Conservation (phyloP, 2,797 vertebrate genomes). For the Coreius guichenoti region DNA sequence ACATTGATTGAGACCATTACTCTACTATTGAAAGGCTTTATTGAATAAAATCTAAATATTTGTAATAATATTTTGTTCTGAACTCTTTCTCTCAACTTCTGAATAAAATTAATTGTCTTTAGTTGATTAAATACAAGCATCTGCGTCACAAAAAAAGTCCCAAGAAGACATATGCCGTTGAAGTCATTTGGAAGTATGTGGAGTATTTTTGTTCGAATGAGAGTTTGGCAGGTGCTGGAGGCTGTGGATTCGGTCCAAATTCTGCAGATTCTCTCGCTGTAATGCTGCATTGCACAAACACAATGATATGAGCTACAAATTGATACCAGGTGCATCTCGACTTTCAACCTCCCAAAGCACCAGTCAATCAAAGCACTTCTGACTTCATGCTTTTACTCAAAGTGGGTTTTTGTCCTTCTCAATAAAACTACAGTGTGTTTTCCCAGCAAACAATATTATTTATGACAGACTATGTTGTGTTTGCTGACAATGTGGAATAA, state of each 20-base stretch:
- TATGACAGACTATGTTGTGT: constrained; percentile 18
- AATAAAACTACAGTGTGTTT: constrained; percentile 13
- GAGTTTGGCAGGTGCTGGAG: constrained; percentile 24
- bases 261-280: constrained; percentile 9
- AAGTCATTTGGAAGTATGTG: neutral
- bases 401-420: neutral
- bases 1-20: too few species aligned
- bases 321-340: constrained; percentile 37
- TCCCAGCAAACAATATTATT: constrained; percentile 22
- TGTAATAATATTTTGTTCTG: neutral
- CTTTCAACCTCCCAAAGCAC: constrained; percentile 29
- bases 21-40: neutral
- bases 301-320: constrained; percentile 40
- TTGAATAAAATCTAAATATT: neutral
- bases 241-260: constrained; percentile 12
- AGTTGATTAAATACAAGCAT: neutral
- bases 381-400: constrained; percentile 33
- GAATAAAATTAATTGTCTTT: neutral
- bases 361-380: constrained; percentile 34
- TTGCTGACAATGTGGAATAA: neutral
- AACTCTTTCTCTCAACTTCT: neutral
- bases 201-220: constrained; percentile 2
- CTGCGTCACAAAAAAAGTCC: neutral
- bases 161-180: neutral
- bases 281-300: constrained; percentile 27